phyloP scores from a whole-genome alignment of 2,888 invertebrate species.

The Amphimallon solstitiale region DNA sequence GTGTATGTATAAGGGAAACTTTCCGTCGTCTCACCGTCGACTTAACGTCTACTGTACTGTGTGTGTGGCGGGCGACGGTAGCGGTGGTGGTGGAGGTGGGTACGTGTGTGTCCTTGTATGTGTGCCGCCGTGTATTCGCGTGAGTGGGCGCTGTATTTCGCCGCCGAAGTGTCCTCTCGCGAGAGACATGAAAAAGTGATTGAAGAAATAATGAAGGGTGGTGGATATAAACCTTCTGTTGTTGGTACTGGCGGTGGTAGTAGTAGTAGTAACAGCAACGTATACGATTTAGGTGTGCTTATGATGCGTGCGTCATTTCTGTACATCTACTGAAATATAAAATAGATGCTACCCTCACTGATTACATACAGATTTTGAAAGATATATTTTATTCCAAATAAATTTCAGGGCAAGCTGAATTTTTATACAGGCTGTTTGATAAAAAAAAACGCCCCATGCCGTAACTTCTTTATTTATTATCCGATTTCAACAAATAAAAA shows the following conservation, averaged over 20 bases:
- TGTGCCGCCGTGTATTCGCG: constrained; percentile 4
- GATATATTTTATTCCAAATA: too few relatives aligned
- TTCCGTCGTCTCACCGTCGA: constrained; percentile 9
- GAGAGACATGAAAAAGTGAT: background rate
- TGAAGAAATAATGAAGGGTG: constrained; percentile 23
- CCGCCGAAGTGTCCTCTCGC: constrained; percentile 14
- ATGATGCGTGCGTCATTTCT: constrained; percentile 5
- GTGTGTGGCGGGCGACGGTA: background rate
- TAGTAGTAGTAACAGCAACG: constrained; percentile 9
- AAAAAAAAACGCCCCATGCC: too few relatives aligned
- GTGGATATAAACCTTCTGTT: constrained; percentile 31
- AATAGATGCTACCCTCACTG: too few relatives aligned
- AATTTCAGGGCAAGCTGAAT: too few relatives aligned
- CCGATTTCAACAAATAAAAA: too few relatives aligned
- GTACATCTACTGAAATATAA: background rate
- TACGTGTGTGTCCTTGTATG: background rate
- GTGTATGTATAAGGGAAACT: background rate
- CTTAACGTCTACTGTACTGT: background rate
- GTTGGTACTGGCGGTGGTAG: constrained; percentile 17
- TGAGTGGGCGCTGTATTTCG: constrained; percentile 1
- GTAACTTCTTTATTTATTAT: too few relatives aligned
- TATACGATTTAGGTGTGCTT: constrained; percentile 28
- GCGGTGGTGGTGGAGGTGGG: constrained; percentile 9
- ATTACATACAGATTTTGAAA: too few relatives aligned
- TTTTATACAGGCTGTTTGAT: too few relatives aligned